These are phyloP conservation scores for Drosophila quinaria DNA, from an alignment of 2,888 invertebrate species.

Conservation along the genomic window DNA sequence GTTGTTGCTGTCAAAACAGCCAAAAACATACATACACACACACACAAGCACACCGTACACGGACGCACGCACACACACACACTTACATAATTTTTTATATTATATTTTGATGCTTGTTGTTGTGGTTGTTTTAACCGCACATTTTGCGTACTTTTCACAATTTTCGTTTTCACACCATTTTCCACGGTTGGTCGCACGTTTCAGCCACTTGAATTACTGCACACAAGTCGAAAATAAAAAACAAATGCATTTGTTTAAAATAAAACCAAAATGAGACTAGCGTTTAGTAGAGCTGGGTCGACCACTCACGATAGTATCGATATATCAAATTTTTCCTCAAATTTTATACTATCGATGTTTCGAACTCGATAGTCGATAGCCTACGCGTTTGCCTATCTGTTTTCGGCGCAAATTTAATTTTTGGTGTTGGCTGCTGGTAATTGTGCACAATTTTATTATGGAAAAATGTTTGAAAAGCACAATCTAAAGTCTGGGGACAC, in stretches of 20 bases:
- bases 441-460: too few relatives aligned
- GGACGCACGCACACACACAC: slow-evolving; percentile 37
- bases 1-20: slow-evolving; percentile 51
- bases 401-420: too few relatives aligned
- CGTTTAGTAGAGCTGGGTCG: slow-evolving; percentile 37
- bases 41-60: slow-evolving; percentile 17
- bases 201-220: slow-evolving; percentile 41
- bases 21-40: slow-evolving; percentile 36
- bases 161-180: slow-evolving; percentile 45
- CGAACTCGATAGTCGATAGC: too few relatives aligned
- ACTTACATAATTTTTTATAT: slow-evolving; percentile 74
- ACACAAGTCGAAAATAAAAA: slow-evolving; percentile 68
- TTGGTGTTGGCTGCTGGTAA: too few relatives aligned
- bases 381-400: too few relatives aligned
- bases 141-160: slow-evolving; percentile 51
- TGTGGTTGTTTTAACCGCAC: slow-evolving; percentile 49
- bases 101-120: slow-evolving; percentile 50
- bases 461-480: too few relatives aligned
- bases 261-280: slow-evolving; percentile 70
- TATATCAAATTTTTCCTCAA: too few relatives aligned
- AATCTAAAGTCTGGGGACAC: too few relatives aligned
- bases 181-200: slow-evolving; percentile 41
- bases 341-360: too few relatives aligned
- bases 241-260: slow-evolving; percentile 76
- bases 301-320: too few relatives aligned